Evolutionary conservation across 2,888 invertebrate genomes (phyloP).

Genomic region (Napeogenes inachia): DNA sequence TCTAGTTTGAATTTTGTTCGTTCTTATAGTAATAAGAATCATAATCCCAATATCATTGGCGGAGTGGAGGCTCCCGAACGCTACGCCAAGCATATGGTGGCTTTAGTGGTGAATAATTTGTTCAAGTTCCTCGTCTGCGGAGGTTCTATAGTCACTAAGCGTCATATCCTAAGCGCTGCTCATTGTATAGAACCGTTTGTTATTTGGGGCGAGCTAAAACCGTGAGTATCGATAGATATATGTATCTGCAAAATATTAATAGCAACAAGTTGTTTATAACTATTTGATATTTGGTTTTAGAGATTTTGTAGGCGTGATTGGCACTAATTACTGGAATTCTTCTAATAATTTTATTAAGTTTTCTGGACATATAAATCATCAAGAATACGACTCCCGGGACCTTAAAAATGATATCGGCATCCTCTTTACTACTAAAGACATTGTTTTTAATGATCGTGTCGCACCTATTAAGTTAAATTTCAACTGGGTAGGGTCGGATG

Average conservation of each 20-base stretch:
- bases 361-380: conserved; percentile 34
- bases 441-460: conserved; percentile 25
- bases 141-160: conserved; percentile 34
- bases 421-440: conserved; percentile 30
- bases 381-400: conserved; percentile 33
- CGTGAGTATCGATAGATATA: conserved; percentile 23
- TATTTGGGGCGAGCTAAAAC: conserved; percentile 27
- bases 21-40: conserved; percentile 8
- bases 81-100: conserved; percentile 33
- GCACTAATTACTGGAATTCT: conserved; percentile 38
- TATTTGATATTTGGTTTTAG: conserved; percentile 23
- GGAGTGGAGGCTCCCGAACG: conserved; percentile 37
- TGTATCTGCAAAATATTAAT: neutral
- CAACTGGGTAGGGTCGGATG: conserved; percentile 29
- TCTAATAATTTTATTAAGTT: conserved; percentile 32
- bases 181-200: conserved; percentile 42
- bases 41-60: conserved; percentile 33
- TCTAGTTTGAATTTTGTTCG: neutral
- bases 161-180: conserved; percentile 37
- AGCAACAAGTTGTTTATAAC: neutral
- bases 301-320: conserved; percentile 36
- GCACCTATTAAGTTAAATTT: conserved; percentile 27
- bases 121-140: conserved; percentile 33
- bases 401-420: conserved; percentile 44
- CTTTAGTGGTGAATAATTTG: conserved; percentile 33